Evolutionary conservation across 2,888 invertebrate genomes (phyloP), one percentile per base, ranked within the genome.

Genomic region (Phyto melanocephala): DNA sequence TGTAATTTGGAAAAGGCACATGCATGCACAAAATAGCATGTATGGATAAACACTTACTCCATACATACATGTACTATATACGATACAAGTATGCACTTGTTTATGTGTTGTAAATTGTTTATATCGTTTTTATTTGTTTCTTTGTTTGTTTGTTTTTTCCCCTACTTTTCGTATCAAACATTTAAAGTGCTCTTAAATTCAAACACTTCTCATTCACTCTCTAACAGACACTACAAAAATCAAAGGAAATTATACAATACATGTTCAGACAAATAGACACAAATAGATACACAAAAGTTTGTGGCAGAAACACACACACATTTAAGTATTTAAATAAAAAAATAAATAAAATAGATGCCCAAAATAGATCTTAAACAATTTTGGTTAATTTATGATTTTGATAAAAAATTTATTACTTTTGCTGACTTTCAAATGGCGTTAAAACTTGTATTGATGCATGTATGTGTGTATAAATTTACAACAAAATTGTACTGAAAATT

Each of bases 281-380:
- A 60, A 60, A 10, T 67, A 37, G 6, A 52, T 63, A 28, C 3
- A 28, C 28, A 28, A 42, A n/a, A n/a, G 22, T 52, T 42, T 28
- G 5, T 20, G 60, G 15, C 15, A 15, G 17, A 71, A 45, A 47
- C 17, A 15, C 0, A 42, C 45, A 13, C 13, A 1, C 2, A 24
- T 22, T 58, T 35, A 54, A 67, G 50, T 58, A 67, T 72, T 72
- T 65, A 56, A 65, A 78, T 71, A 79, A 79, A 79, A 22, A 67
- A 52, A 50, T 50, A 50, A 28, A 8, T 24, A 47, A 17, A 47
- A 15, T 11, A 20, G 22, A 65, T n/a, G n/a, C 15, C 1, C 33
- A 47, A 71, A 63, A 76, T 42, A 47, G 20, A 60, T 47, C 24
- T 54, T 10, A 0, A 62, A 62, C n/a, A 56, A 63, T 63, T 63